Evolutionary conservation across 2,797 vertebrate genomes (phyloP).

Genomic region (Lepilemur ruficaudatus): DNA sequence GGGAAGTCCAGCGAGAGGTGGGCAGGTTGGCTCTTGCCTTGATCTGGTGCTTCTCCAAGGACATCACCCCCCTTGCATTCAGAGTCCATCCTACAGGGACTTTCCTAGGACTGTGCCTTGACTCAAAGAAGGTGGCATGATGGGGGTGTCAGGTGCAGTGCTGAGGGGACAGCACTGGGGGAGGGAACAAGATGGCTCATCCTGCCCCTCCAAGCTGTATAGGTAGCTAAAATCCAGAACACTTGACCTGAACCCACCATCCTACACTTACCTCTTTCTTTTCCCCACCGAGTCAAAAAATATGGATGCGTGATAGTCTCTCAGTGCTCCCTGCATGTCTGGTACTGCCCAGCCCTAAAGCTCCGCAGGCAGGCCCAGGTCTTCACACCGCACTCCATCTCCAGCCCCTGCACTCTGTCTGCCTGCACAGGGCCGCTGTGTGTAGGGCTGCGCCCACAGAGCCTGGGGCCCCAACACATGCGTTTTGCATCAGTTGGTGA

Average conservation of each 20-base stretch:
- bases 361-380: neutral
- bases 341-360: neutral
- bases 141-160: neutral
- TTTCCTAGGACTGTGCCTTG: neutral
- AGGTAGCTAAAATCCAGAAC: neutral
- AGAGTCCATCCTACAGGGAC: neutral
- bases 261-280: neutral
- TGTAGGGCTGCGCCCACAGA: neutral
- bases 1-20: slow-evolving; percentile 53
- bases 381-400: neutral
- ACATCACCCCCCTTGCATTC: neutral
- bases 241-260: neutral
- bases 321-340: neutral
- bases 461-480: neutral
- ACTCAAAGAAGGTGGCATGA: neutral
- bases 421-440: neutral
- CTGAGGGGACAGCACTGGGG: neutral
- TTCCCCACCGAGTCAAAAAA: neutral
- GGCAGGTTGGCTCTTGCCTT: neutral
- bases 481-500: neutral
- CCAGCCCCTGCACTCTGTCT: neutral
- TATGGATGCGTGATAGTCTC: neutral
- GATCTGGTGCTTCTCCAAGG: neutral
- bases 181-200: neutral
- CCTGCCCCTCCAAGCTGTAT: neutral